A percentile compares a stretch with the other conserved stretches of the same genome.
phyloP scores from a whole-genome alignment of 2,797 vertebrate species.

The Chlorospingus semifuscus region DNA sequence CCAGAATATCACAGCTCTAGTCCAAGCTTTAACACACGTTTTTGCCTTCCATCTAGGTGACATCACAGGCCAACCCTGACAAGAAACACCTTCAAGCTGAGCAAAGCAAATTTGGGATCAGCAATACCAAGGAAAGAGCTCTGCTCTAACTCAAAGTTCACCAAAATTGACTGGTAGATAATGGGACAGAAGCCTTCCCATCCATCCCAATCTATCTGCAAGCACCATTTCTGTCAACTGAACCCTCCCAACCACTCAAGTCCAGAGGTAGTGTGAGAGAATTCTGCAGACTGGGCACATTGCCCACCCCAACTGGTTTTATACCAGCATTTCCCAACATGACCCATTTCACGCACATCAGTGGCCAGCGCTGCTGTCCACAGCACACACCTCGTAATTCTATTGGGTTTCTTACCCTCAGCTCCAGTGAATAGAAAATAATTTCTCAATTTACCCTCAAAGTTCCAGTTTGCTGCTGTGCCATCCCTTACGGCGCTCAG shows the following conservation, averaged over 20 bases:
- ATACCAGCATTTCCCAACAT: neutral
- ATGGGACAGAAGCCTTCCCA: neutral
- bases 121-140: neutral
- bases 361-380: neutral
- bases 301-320: neutral
- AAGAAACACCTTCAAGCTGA: neutral
- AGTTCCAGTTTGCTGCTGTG: neutral
- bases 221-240: neutral
- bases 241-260: neutral
- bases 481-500: constrained; percentile 1
- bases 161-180: neutral
- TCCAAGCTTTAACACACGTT: neutral
- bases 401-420: neutral
- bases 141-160: neutral
- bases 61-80: neutral
- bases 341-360: neutral
- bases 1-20: neutral
- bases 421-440: neutral
- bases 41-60: neutral
- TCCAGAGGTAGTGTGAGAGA: neutral
- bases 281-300: neutral
- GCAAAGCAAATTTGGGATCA: neutral
- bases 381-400: neutral
- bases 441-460: neutral
- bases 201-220: fast-evolving